These are phyloP conservation scores for Tachysurus vachellii DNA, from an alignment of 2,113 vertebrate genomes.

Conservation along the genomic window DNA sequence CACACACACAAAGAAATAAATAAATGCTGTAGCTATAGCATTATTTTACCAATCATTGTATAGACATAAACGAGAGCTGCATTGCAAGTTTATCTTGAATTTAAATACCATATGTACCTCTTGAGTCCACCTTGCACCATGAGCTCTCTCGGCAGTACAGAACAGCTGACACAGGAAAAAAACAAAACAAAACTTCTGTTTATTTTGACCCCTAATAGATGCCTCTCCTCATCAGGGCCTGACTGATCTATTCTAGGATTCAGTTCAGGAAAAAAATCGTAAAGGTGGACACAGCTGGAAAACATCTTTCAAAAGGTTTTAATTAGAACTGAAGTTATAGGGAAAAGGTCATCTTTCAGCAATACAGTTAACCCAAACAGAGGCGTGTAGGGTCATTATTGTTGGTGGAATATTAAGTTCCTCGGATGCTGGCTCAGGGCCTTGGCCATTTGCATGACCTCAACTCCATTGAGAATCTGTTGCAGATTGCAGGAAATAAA, in stretches of 20 bases:
- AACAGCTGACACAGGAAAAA: neutral
- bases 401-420: conserved; percentile 18
- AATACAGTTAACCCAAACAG: conserved; percentile 15
- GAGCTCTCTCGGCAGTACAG: neutral
- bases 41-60: neutral
- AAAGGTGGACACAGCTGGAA: conserved; percentile 38
- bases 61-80: neutral
- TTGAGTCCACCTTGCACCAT: neutral
- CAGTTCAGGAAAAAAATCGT: conserved; percentile 12
- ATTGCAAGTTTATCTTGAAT: neutral
- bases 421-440: neutral
- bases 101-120: neutral
- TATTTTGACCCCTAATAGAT: neutral
- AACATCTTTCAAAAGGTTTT: conserved; percentile 22
- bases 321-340: conserved; percentile 2
- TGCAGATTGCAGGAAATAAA: neutral
- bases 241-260: conserved; percentile 19
- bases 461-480: conserved; percentile 9
- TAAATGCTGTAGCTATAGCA: neutral
- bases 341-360: conserved; percentile 20
- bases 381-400: neutral
- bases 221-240: conserved; percentile 1
- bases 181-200: neutral
- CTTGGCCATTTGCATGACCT: conserved; percentile 13
- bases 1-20: neutral